Base-by-base conservation (phyloP, 2,113 vertebrate species). In the Phodopus roborovskii region DNA sequence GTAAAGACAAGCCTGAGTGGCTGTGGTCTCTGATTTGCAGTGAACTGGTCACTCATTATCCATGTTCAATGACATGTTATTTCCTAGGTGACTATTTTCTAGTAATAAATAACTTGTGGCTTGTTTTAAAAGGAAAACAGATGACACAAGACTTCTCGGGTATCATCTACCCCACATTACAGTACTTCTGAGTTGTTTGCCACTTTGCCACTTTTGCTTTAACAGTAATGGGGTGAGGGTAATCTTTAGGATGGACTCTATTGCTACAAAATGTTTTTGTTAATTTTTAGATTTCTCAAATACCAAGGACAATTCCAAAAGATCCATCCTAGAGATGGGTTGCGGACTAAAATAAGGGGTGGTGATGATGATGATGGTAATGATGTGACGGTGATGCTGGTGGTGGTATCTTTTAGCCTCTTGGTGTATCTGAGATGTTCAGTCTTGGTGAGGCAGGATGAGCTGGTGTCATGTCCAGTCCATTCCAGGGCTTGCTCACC, bases 281-380 rank as follows among this genome's bases (percentile, higher is more conserved):
- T 98, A 96, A 36, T 95, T 85, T 98, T 97, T 94, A 85, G 88
- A 97, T 94, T 95, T 95, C 91, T 83, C 78, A 93, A 95, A 5
- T 64, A 58, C 68, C 93, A 97, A 93, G 95, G 91, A 81, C 58
- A 79, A 95, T 96, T 89, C 81, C 83, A 97, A 97, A 97, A 75
- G 95, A 96, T 96, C 94, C 77, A 88, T 95, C 75, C 50, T 77
- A 92, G 64, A 53, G 86, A 95, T 82, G 62, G 75, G 96, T 87
- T 95, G 48, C 73, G 90, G 90, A 96, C 83, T 42, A 30, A 26
- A 45, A 20, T 53, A 39, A 71, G 7, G 5, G 22, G 19, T 48
- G 28, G 70, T 50, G 45, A 45, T 48, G 39, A 15, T 71, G 16
- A 16, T 78, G 16, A 17, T 36, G 77, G 5, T 33, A 7, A 3